A percentile compares a stretch with the other conserved stretches of the same genome.
These are phyloP conservation scores for Planiliza haematocheilus DNA, from an alignment of 2,113 vertebrate genomes.

Conservation along the genomic window DNA sequence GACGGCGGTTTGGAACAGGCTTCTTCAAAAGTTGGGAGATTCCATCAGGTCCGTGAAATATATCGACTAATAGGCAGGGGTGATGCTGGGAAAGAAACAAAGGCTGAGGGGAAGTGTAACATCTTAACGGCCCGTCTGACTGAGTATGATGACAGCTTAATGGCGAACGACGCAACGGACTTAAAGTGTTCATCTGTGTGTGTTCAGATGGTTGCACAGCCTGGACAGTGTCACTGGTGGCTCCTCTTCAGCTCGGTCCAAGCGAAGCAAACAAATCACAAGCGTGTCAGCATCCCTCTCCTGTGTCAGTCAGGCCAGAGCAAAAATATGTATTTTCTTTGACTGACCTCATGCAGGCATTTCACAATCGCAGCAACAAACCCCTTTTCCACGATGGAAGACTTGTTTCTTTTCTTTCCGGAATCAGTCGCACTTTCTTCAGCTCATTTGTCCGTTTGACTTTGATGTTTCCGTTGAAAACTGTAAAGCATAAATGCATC, in stretches of 20 bases:
- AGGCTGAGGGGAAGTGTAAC: background rate
- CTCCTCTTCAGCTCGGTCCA: conserved; percentile 52
- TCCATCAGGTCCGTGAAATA: conserved; percentile 50
- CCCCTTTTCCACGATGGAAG: background rate
- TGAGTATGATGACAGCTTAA: conserved; percentile 56
- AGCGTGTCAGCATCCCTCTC: conserved; percentile 38
- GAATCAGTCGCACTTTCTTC: conserved; percentile 23
- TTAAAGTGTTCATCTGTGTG: conserved; percentile 4
- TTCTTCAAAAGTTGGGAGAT: conserved; percentile 27
- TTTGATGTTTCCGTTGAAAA: conserved; percentile 47
- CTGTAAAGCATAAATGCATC: conserved; percentile 33
- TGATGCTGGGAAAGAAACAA: conserved; percentile 27
- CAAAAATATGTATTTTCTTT: conserved; percentile 49
- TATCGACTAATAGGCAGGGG: conserved; percentile 36
- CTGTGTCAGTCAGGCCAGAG: conserved; percentile 37
- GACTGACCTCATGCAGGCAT: conserved; percentile 52
- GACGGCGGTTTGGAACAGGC: conserved; percentile 39
- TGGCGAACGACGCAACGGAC: conserved; percentile 42
- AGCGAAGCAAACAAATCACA: conserved; percentile 63
- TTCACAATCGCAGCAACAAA: conserved; percentile 19
- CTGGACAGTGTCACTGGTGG: conserved; percentile 47
- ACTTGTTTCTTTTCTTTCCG: background rate
- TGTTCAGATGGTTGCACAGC: conserved; percentile 34
- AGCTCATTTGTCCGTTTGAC: conserved; percentile 22
- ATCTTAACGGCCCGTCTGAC: conserved; percentile 38